Conservation (phyloP, 2,888 invertebrate species). For the Boloria euphrosyne region DNA sequence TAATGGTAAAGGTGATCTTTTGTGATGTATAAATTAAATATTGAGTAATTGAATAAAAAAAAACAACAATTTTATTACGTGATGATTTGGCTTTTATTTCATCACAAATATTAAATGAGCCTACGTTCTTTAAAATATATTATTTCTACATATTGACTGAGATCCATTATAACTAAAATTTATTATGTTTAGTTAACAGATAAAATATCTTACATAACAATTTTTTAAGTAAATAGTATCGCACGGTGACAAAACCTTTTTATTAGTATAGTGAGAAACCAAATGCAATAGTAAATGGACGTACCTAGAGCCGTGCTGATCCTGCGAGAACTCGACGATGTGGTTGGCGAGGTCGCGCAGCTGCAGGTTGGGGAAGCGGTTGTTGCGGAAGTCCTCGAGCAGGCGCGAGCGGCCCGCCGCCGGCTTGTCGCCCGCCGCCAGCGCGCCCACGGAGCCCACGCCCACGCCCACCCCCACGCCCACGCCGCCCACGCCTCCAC, state of each 20-base stretch:
- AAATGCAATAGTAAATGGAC: not conserved
- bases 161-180: too few relatives aligned
- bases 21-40: too few relatives aligned
- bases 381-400: slow-evolving; percentile 97
- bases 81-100: too few relatives aligned
- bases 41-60: too few relatives aligned
- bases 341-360: slow-evolving; percentile 97
- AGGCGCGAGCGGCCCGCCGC: slow-evolving; percentile 92
- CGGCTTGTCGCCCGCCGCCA: slow-evolving; percentile 69
- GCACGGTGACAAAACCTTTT: not conserved
- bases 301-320: slow-evolving; percentile 97
- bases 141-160: too few relatives aligned
- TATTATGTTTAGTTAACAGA: too few relatives aligned
- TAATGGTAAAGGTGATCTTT: too few relatives aligned
- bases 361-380: slow-evolving; percentile 93
- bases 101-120: too few relatives aligned
- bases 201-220: too few relatives aligned
- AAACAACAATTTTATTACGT: too few relatives aligned
- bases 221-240: too few relatives aligned
- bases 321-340: slow-evolving; percentile 99
- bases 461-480: slow-evolving; percentile 46
- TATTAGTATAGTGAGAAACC: not conserved
- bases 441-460: slow-evolving; percentile 56
- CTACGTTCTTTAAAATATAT: too few relatives aligned
- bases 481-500: slow-evolving; percentile 59